Evolutionary conservation across 2,797 vertebrate species (phyloP), one percentile per base, ranked within the genome.

Genomic region (Coccyzus lansbergi): DNA sequence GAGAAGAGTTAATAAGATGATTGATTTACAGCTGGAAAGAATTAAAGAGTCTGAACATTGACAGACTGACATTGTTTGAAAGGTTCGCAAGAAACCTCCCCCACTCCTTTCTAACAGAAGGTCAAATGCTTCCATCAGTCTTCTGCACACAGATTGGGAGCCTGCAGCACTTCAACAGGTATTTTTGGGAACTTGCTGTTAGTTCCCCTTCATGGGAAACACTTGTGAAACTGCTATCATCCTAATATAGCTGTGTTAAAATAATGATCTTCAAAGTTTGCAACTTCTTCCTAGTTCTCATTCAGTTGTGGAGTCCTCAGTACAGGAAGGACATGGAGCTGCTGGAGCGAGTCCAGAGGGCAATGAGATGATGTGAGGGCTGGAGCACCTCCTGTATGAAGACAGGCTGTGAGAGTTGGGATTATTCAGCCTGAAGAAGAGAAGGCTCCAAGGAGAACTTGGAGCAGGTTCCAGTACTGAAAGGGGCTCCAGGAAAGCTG

Each of bases 11-110:
- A 96, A 97, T 88, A 71, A 91, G 93, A 95, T 95, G 97, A 97
- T 96, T 97, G 97, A 97, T 94, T 96, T 95, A 71, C 97, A 98
- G 95, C 96, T 97, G 96, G 96, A 96, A 98, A 95, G 92, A 88
- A 97, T 98, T 97, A 98, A 72, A 80, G 93, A 93, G 63, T 58
- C 84, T 94, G 75, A 86, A 93, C 97, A 95, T 84, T 83, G 97
- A 94, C 94, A 96, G 95, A 31, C 74, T 91, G 93, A 95, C 90
- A 86, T 58, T 86, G 81, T 88, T 94, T 83, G 93, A 95, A 85
- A 83, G 77, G 46, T 59, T 58, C 15, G 2, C 28, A 10, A 71
- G 77, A 83, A 92, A 70, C 74, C 88, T 68, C 67, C 74, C 64
- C 31, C 28, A 7, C 4, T 58, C 49, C 78, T 72, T 55, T 68